These are phyloP conservation scores for human (Homo sapiens) DNA, from an alignment of 2,113 vertebrate species.

Conservation along the genomic window GRCh38 chr4:96060001-96060500, in stretches of 20 bases:
- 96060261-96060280: background rate
- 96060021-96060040: background rate
- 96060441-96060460: too few species aligned
- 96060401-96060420: too few species aligned
- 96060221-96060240: background rate
- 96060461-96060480: too few species aligned
- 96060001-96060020: slow-evolving; percentile 1
- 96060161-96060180: background rate
- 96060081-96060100: background rate
- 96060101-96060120: background rate
- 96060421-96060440: too few species aligned
- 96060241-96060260: background rate
- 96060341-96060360: background rate
- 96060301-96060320: background rate
- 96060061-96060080: background rate
- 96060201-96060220: background rate
- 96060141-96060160: background rate
- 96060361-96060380: too few species aligned
- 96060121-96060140: background rate
- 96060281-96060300: background rate
- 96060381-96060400: too few species aligned
- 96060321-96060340: background rate
- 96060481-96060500: too few species aligned
- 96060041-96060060: background rate
- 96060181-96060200: slow-evolving; percentile 17